Evolutionary conservation across 2,888 invertebrate species (phyloP), one percentile per base, ranked within the genome.

Genomic region (Papilio demoleus): DNA sequence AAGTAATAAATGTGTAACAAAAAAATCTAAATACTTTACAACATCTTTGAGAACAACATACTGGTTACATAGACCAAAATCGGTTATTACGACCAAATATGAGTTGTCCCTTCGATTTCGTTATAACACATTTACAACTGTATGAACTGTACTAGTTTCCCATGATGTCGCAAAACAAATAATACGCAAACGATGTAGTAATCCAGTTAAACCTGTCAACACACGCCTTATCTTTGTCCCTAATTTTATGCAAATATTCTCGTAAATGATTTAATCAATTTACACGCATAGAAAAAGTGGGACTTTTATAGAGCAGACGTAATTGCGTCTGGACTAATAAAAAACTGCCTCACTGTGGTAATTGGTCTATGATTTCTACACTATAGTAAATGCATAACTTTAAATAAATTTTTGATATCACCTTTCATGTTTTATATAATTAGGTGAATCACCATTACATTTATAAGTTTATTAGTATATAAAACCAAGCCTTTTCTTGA

Each of bases 141-240:
- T 14, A 53, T 1, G 11, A 12, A 27, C 24, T 6, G 12, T 14
- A 27, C n/a, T 8, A 4, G 12, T 50, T 27, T 31, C n/a, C 1
- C n/a, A 31, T 31, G 50, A 14, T 24, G 53, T 31, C 31, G 53
- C 53, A 53, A 17, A 53, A 31, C 27, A 53, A 53, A 53, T n/a
- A 53, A 31, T 31, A 31, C 31, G 45, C 34, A 19, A 31, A 34
- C 31, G 42, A 59, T 24, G 40, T 42, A 40, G 12, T 40, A 24
- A 31, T 53, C 53, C 40, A 40, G 40, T 60, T 60, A 40, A 60
- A 38, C 60, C 24, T 9, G 60, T 53, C 50, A 11, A n/a, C 14
- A 22, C 38, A n/a, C 19, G 42, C 14, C 31, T 65, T 65, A 65
- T 65, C 65, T 31, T 19, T 58, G 65, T 65, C 31, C 64, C 50